Conservation (phyloP, 2,888 invertebrate genomes). For the Cetonia aurata region DNA sequence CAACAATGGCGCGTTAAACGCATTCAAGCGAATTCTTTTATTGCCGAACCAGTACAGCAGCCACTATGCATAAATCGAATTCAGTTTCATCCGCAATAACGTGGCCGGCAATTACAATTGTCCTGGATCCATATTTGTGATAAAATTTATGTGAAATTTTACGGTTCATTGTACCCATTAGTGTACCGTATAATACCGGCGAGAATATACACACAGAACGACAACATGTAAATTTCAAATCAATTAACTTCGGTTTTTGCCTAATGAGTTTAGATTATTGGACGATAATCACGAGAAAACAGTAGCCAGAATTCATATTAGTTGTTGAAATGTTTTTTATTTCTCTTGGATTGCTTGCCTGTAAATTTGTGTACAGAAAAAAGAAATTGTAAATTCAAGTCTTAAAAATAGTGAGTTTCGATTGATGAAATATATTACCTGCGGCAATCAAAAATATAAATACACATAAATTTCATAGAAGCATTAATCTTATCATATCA, state of each 20-base stretch:
- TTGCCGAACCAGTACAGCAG: no score
- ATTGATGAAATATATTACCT: no score
- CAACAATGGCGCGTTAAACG: slow-evolving; percentile 28
- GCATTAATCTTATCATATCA: no score
- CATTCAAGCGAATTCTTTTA: neutral
- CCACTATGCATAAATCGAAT: slow-evolving; percentile 6
- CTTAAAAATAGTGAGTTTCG: no score
- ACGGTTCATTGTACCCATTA: slow-evolving; percentile 35
- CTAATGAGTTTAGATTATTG: slow-evolving; percentile 14
- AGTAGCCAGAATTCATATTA: no score
- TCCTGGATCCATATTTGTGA: slow-evolving; percentile 34
- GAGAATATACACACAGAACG: neutral
- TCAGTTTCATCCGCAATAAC: slow-evolving; percentile 7
- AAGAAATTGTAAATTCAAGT: no score
- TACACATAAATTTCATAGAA: no score
- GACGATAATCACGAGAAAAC: no score
- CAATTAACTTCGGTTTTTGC: slow-evolving; percentile 12
- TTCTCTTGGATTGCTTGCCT: no score
- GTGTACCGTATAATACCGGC: neutral
- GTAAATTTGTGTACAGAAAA: no score
- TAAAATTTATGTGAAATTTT: slow-evolving; percentile 41
- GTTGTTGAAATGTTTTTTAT: no score
- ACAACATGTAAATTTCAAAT: slow-evolving; percentile 18
- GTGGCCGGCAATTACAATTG: slow-evolving; percentile 11
- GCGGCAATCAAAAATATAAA: no score